Percentiles rank a stretch among this genome's conserved stretches.
phyloP scores from a whole-genome alignment of 2,888 invertebrate species.

The Amiota minor region DNA sequence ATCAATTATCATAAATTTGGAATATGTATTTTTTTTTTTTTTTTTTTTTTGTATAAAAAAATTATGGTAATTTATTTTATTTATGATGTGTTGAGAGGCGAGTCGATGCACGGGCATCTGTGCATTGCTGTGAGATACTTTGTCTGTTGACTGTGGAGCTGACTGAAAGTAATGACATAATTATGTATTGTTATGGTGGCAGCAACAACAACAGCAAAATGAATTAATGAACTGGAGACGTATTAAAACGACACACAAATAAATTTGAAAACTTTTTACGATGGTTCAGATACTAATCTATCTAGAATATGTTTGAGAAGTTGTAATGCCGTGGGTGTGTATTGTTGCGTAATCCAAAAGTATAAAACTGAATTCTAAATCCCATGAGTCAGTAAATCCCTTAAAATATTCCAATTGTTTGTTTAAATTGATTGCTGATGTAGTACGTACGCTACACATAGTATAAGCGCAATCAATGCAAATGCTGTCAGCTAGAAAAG shows the following conservation, averaged over 20 bases:
- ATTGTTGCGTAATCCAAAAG: not conserved
- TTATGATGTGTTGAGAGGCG: constrained; percentile 24
- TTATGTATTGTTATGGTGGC: constrained; percentile 17
- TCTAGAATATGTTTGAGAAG: not conserved
- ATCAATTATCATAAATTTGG: constrained; percentile 25
- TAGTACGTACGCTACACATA: no score
- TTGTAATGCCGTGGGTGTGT: not conserved
- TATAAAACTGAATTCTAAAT: no score
- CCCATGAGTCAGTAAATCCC: not conserved
- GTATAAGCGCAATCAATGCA: no score
- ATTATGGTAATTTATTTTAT: constrained; percentile 25
- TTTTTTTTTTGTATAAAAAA: not conserved
- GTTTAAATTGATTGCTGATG: not conserved
- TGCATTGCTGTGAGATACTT: not conserved
- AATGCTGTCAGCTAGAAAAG: no score
- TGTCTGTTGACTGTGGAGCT: not conserved
- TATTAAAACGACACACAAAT: constrained; percentile 28
- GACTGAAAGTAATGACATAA: constrained; percentile 1
- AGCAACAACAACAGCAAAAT: not conserved
- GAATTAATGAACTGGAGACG: constrained; percentile 29
- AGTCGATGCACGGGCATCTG: not conserved
- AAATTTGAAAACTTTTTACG: constrained; percentile 15
- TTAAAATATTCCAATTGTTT: not conserved
- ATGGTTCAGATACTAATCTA: constrained; percentile 2
- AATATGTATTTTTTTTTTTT: not conserved